phyloP scores from a whole-genome alignment of 2,797 vertebrate genomes.

The Pseudomugil tenellus region DNA sequence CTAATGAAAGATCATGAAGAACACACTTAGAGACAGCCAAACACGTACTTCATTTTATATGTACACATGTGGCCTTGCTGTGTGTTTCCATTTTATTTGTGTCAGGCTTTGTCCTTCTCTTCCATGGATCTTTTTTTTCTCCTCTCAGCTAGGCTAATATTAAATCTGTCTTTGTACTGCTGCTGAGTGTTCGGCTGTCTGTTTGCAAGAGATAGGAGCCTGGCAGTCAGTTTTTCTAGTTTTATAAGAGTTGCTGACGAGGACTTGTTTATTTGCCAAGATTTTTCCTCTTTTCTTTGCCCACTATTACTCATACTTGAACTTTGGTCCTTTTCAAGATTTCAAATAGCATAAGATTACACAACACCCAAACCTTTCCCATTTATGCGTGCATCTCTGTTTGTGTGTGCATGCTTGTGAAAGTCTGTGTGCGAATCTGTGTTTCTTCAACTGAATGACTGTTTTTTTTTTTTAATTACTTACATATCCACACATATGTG shows the following conservation, averaged over 20 bases:
- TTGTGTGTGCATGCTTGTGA: constrained; percentile 4
- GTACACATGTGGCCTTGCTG: constrained; percentile 13
- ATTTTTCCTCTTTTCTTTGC: constrained; percentile 32
- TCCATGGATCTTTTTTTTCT: constrained; percentile 11
- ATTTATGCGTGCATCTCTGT: constrained; percentile 21
- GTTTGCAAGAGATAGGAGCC: constrained; percentile 57
- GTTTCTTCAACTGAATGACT: not conserved
- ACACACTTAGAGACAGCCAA: constrained; percentile 30
- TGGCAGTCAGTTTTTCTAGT: constrained; percentile 43
- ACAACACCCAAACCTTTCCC: constrained; percentile 24
- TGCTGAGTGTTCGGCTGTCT: constrained; percentile 43
- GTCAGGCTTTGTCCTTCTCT: constrained; percentile 44
- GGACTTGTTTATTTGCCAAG: constrained; percentile 34
- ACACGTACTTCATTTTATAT: constrained; percentile 25
- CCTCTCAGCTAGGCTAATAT: constrained; percentile 46
- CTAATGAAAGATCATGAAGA: constrained; percentile 56
- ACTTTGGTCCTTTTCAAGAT: constrained; percentile 28
- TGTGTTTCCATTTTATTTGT: constrained; percentile 26
- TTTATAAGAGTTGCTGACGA: constrained; percentile 43
- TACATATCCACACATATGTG: not conserved
- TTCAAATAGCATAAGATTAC: constrained; percentile 19
- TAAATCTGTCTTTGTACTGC: constrained; percentile 52
- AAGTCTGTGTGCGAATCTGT: not conserved
- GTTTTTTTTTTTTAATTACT: not conserved
- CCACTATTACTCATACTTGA: constrained; percentile 40